Evolutionary conservation across 2,113 vertebrate species (phyloP).

Genomic region (Sinocyclocheilus anshuiensis): DNA sequence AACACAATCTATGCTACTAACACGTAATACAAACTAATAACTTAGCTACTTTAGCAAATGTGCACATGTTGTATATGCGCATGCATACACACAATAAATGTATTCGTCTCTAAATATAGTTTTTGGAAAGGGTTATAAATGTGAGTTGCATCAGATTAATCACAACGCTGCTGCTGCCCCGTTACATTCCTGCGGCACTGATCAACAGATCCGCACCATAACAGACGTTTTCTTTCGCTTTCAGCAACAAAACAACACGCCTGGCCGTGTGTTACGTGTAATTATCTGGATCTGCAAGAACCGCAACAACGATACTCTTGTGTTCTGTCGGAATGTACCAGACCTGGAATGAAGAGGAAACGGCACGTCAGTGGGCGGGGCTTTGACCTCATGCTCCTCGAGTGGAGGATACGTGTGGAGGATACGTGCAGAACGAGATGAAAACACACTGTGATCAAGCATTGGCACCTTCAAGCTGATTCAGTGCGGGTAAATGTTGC

Average conservation of each 20-base stretch:
- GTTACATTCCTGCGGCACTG: neutral
- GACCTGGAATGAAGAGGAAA: neutral
- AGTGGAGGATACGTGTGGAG: neutral
- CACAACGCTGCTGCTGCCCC: neutral
- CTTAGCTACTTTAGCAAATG: neutral
- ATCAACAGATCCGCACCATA: neutral
- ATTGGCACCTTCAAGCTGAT: neutral
- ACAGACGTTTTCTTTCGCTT: neutral
- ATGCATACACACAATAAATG: neutral
- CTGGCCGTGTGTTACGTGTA: constrained; percentile 19
- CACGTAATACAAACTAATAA: no score
- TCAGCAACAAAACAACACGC: neutral
- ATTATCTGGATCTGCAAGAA: neutral
- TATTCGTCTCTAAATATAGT: neutral
- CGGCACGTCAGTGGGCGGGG: constrained; percentile 36
- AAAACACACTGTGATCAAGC: neutral
- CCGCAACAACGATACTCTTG: neutral
- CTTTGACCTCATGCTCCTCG: neutral
- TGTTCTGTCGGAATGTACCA: constrained; percentile 39
- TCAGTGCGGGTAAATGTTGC: constrained; percentile 7
- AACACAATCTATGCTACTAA: neutral
- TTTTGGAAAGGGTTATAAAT: neutral
- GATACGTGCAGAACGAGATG: constrained; percentile 21
- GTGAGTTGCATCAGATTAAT: neutral
- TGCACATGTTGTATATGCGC: no score